phyloP scores from a whole-genome alignment of 2,113 vertebrate genomes.

The Dicerorhinus sumatrensis region DNA sequence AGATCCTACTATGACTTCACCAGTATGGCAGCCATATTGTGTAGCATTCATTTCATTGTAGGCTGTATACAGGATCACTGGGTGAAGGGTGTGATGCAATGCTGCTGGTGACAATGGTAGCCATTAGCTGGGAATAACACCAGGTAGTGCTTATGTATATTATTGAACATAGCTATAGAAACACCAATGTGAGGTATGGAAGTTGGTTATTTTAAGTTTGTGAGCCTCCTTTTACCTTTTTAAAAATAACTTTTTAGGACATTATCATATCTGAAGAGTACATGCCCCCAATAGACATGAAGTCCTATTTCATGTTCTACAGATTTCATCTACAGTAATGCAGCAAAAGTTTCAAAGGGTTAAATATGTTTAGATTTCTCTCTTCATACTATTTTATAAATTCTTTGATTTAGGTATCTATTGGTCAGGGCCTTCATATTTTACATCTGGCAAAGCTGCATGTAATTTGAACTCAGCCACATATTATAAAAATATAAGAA shows the following conservation, averaged over 20 bases:
- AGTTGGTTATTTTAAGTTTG: too few relatives aligned
- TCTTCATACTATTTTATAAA: not conserved
- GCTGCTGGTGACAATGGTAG: not conserved
- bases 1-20: not conserved
- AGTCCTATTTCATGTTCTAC: not conserved
- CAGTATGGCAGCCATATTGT: too few relatives aligned
- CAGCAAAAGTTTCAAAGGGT: not conserved
- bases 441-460: fast-evolving
- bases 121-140: not conserved
- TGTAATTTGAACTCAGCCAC: not conserved
- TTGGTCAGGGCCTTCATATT: not conserved
- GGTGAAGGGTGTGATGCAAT: fast-evolving
- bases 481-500: not conserved
- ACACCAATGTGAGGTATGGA: not conserved
- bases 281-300: too few relatives aligned
- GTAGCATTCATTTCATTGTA: not conserved
- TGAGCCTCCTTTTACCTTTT: too few relatives aligned
- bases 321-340: not conserved
- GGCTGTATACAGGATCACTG: not conserved
- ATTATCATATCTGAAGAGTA: not conserved
- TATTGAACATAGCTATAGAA: not conserved
- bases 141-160: not conserved
- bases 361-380: not conserved
- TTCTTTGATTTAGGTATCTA: not conserved
- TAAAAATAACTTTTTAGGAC: not conserved